Percentiles rank a stretch among this genome's conserved stretches.
Evolutionary conservation across 2,113 vertebrate species (phyloP).

Genomic region (Cisticola juncidis): DNA sequence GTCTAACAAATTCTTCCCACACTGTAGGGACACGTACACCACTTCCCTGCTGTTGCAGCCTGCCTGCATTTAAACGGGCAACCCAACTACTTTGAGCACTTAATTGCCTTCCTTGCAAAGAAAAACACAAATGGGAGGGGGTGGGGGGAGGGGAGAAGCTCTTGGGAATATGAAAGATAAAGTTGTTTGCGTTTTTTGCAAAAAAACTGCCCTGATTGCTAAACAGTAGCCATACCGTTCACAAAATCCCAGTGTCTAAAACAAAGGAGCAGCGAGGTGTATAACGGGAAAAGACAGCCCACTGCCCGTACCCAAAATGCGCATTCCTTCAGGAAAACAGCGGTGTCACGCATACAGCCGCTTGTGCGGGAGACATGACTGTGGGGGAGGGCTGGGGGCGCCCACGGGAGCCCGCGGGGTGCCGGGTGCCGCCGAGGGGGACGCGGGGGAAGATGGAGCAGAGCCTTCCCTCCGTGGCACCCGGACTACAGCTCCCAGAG

Average conservation of each 20-base stretch:
- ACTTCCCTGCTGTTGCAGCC: background rate
- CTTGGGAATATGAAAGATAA: background rate
- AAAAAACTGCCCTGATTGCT: background rate
- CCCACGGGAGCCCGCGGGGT: background rate
- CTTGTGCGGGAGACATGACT: background rate
- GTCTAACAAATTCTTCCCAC: background rate
- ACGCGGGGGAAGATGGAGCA: constrained; percentile 33
- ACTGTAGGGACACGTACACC: fast-evolving
- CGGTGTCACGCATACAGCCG: background rate
- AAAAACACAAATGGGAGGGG: background rate
- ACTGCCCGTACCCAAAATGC: background rate
- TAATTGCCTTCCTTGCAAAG: background rate
- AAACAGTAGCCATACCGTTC: background rate
- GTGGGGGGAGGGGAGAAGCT: background rate
- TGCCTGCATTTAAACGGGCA: background rate
- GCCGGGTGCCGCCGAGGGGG: background rate
- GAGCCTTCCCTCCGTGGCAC: background rate
- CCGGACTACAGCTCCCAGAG: constrained; percentile 54
- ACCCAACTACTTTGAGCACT: background rate
- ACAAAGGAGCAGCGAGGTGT: background rate
- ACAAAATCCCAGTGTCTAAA: background rate
- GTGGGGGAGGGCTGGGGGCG: background rate
- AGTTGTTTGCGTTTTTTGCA: background rate
- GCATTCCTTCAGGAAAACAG: background rate
- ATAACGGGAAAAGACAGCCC: background rate